A percentile compares a stretch with the other conserved stretches of the same genome.
These are phyloP conservation scores for Drosophila takahashii DNA, from an alignment of 1,140 invertebrate genomes.

Conservation along the genomic window DNA sequence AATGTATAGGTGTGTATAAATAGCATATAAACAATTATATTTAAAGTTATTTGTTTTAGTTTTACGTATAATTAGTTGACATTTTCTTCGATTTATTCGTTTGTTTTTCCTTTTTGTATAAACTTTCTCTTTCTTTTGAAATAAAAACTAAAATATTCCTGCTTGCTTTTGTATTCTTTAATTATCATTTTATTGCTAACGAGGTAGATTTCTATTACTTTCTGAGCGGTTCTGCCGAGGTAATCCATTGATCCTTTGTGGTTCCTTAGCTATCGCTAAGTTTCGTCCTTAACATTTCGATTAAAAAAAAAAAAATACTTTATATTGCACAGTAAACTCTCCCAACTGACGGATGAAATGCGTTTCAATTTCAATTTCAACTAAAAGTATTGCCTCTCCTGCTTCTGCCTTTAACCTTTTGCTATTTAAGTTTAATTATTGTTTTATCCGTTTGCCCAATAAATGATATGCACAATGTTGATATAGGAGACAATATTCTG, in stretches of 20 bases:
- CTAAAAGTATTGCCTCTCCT: slow-evolving; percentile 75
- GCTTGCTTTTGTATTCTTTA: slow-evolving; percentile 4
- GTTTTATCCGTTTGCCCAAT: slow-evolving; percentile 52
- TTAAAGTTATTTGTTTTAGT: slow-evolving; percentile 78
- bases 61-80: slow-evolving; percentile 79
- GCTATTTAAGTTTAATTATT: slow-evolving; percentile 81
- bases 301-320: slow-evolving; percentile 35
- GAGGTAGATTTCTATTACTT: slow-evolving; percentile 64
- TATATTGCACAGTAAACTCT: slow-evolving; percentile 67
- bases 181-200: slow-evolving; percentile 57
- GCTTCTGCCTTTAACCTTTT: slow-evolving; percentile 48
- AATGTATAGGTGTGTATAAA: slow-evolving; percentile 48
- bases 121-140: slow-evolving; percentile 5
- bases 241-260: slow-evolving; percentile 50
- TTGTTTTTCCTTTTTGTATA: slow-evolving; percentile 12
- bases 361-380: slow-evolving; percentile 57
- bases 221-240: slow-evolving; percentile 51
- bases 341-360: slow-evolving; percentile 21
- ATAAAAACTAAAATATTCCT: slow-evolving; percentile 11
- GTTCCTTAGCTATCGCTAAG: slow-evolving; percentile 40
- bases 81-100: slow-evolving; percentile 37
- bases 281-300: slow-evolving; percentile 35
- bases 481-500: slow-evolving; percentile 58
- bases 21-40: slow-evolving; percentile 76
- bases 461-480: slow-evolving; percentile 80